Evolutionary conservation across 1,140 invertebrate species (phyloP).

Genomic region (Camponotus pennsylvanicus): DNA sequence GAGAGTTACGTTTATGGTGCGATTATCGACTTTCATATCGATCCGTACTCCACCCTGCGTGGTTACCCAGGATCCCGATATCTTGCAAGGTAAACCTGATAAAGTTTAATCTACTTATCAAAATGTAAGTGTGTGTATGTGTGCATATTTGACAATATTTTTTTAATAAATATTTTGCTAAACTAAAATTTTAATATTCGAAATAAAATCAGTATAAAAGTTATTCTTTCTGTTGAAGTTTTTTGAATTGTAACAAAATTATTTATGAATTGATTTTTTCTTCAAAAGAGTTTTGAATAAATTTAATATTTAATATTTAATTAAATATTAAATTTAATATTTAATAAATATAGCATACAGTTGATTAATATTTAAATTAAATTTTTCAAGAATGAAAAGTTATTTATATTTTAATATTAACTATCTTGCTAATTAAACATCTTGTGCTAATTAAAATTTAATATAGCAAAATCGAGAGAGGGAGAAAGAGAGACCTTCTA

Average conservation of each 20-base stretch:
- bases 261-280: not conserved
- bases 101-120: not conserved
- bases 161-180: not conserved
- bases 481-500: conserved; percentile 37
- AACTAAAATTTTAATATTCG: not conserved
- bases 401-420: not conserved
- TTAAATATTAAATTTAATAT: not conserved
- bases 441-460: not conserved
- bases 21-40: conserved; percentile 76
- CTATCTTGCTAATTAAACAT: not conserved
- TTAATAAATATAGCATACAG: not conserved
- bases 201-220: not conserved
- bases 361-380: not conserved
- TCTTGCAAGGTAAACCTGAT: conserved; percentile 76
- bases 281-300: not conserved
- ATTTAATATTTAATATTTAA: not conserved
- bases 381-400: not conserved
- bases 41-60: conserved; percentile 74
- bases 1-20: conserved; percentile 69
- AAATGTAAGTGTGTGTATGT: not conserved
- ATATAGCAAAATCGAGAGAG: not conserved
- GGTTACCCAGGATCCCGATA: conserved; percentile 78
- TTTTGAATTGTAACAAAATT: not conserved
- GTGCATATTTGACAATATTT: not conserved
- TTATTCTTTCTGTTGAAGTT: not conserved